These are phyloP conservation scores for Diabrotica undecimpunctata DNA, from an alignment of 1,140 invertebrate genomes.

Conservation along the genomic window DNA sequence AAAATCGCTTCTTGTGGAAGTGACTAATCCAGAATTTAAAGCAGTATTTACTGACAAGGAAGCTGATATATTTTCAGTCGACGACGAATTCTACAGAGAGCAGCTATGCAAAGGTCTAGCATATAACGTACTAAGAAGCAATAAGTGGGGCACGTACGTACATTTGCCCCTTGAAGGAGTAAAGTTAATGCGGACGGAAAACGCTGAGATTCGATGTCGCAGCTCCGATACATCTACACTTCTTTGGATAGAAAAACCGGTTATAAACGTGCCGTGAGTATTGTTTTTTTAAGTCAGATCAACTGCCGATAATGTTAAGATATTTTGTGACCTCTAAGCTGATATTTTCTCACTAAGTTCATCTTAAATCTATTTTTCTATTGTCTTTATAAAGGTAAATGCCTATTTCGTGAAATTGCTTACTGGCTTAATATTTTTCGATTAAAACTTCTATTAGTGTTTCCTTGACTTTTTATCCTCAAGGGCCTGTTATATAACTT, in stretches of 20 bases:
- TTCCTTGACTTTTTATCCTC: too few species aligned
- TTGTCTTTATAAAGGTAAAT: too few species aligned
- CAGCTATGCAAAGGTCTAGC: conserved; percentile 59
- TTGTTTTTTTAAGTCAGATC: too few species aligned
- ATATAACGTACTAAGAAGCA: conserved; percentile 61
- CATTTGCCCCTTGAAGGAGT: conserved; percentile 37
- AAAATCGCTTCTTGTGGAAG: conserved; percentile 82
- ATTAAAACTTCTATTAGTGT: too few species aligned
- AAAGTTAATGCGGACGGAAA: conserved; percentile 52
- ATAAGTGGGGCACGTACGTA: conserved; percentile 62
- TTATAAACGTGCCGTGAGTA: too few species aligned
- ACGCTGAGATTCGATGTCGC: conserved; percentile 69
- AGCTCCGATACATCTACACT: conserved; percentile 78
- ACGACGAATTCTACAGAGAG: conserved; percentile 48
- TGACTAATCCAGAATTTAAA: conserved; percentile 59
- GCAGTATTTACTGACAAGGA: conserved; percentile 64
- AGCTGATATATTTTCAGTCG: conserved; percentile 34
- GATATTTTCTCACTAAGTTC: too few species aligned
- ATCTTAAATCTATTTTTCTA: too few species aligned
- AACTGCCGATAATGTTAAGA: too few species aligned
- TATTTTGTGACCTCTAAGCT: too few species aligned
- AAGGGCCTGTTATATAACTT: too few species aligned
- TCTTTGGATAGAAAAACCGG: conserved; percentile 70
- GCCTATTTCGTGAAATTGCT: too few species aligned
- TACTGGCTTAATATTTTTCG: too few species aligned